phyloP scores from a whole-genome alignment of 2,888 invertebrate species.

The Drosophila bunnanda region DNA sequence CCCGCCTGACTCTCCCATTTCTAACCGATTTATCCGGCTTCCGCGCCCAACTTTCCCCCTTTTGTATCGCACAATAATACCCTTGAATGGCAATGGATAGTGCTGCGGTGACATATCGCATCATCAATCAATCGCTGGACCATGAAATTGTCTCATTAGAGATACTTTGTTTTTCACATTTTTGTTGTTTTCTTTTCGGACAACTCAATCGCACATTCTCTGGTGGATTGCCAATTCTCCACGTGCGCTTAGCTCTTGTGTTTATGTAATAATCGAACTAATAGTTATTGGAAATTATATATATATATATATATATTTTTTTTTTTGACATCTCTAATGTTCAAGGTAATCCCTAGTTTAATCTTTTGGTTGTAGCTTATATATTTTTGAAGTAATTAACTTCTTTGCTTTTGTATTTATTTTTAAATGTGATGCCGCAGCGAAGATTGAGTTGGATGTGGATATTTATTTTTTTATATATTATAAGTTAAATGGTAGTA shows the following conservation, averaged over 20 bases:
- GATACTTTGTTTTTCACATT: conserved; percentile 11
- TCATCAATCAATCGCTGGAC: conserved; percentile 38
- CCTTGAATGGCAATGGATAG: conserved; percentile 10
- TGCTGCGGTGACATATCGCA: conserved; percentile 34
- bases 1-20: background rate
- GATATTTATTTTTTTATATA: too few species aligned
- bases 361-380: background rate
- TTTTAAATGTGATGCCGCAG: background rate
- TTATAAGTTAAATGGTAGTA: too few species aligned
- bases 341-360: background rate
- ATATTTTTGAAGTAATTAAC: background rate
- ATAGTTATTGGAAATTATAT: background rate
- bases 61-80: conserved; percentile 44
- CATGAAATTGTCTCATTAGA: conserved; percentile 44
- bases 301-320: background rate
- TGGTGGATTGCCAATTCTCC: background rate
- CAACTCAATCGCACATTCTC: conserved; percentile 22
- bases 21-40: conserved; percentile 6
- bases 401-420: background rate
- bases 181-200: background rate
- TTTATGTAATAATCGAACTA: background rate
- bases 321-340: background rate
- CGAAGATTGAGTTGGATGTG: too few species aligned
- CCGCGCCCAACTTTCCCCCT: conserved; percentile 36
- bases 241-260: background rate